These are phyloP conservation scores for Drosophila tripunctata DNA, from an alignment of 2,888 invertebrate genomes.

Conservation along the genomic window DNA sequence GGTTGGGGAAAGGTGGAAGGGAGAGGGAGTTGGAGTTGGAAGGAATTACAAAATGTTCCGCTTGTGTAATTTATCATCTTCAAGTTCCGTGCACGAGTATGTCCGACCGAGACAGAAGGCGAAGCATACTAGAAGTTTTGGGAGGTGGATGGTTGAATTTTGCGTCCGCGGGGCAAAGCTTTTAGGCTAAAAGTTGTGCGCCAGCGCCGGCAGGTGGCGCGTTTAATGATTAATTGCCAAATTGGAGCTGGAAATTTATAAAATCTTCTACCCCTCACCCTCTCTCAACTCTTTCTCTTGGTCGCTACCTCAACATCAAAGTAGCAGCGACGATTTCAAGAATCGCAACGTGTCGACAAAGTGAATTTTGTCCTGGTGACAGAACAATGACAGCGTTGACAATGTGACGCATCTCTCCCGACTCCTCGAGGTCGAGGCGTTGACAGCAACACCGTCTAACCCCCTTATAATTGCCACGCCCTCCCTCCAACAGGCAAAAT, in stretches of 20 bases:
- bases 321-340: conserved; percentile 21
- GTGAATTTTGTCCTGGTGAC: conserved; percentile 28
- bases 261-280: conserved; percentile 27
- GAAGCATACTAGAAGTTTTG: neutral
- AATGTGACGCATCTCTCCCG: conserved; percentile 17
- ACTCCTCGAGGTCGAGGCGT: conserved; percentile 7
- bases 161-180: conserved; percentile 40
- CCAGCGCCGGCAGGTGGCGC: conserved; percentile 47
- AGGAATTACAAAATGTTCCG: conserved; percentile 51
- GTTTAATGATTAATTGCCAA: conserved; percentile 74
- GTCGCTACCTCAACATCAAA: conserved; percentile 40
- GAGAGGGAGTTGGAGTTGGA: neutral
- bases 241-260: conserved; percentile 62
- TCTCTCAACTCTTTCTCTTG: neutral
- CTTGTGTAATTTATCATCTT: conserved; percentile 72
- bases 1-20: neutral
- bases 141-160: neutral
- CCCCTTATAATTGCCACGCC: conserved; percentile 19
- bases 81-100: conserved; percentile 45
- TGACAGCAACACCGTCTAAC: conserved; percentile 17
- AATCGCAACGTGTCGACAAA: conserved; percentile 21
- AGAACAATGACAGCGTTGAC: conserved; percentile 22
- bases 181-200: conserved; percentile 52
- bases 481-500: neutral
- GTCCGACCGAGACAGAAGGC: neutral